A percentile compares a stretch with the other conserved stretches of the same genome.
Conservation (phyloP, 1,140 invertebrate species). For the Macrosteles quadrilineatus region DNA sequence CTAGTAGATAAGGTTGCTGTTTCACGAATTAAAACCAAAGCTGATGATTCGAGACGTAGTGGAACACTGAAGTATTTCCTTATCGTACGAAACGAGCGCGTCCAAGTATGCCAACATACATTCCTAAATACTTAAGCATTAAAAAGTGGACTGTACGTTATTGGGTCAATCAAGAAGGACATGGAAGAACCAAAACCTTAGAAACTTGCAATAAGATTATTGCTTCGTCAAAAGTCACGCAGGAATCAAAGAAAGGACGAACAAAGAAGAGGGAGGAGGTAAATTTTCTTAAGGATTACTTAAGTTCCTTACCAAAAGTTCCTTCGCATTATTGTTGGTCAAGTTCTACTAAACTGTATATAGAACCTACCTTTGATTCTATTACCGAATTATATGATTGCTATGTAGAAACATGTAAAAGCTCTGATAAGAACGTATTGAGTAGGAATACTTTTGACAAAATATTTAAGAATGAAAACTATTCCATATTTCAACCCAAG, state of each 20-base stretch:
- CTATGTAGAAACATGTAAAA: too few relatives aligned
- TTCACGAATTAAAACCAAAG: conserved; percentile 19
- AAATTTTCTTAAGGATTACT: neutral
- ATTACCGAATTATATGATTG: conserved; percentile 19
- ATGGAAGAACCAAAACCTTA: neutral
- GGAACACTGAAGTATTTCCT: conserved; percentile 15
- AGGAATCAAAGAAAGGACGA: too few relatives aligned
- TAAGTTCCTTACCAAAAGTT: conserved; percentile 31
- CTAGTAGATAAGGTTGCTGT: conserved; percentile 20
- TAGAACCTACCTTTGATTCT: conserved; percentile 33
- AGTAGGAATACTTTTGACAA: too few relatives aligned
- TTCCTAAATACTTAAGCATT: too few relatives aligned
- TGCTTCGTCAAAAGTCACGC: conserved; percentile 10
- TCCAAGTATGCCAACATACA: too few relatives aligned
- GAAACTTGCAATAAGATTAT: too few relatives aligned
- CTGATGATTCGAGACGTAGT: conserved; percentile 20
- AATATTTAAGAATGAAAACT: too few relatives aligned
- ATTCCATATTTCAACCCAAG: too few relatives aligned
- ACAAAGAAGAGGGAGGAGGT: too few relatives aligned
- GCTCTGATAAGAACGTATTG: too few relatives aligned
- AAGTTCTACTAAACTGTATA: conserved; percentile 28
- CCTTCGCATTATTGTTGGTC: conserved; percentile 41
- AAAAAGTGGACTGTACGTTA: conserved; percentile 15
- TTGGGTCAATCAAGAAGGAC: conserved; percentile 16
- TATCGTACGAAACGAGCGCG: neutral